Evolutionary conservation across 2,888 invertebrate genomes (phyloP).

Genomic region (Aspidiotus rigidus): DNA sequence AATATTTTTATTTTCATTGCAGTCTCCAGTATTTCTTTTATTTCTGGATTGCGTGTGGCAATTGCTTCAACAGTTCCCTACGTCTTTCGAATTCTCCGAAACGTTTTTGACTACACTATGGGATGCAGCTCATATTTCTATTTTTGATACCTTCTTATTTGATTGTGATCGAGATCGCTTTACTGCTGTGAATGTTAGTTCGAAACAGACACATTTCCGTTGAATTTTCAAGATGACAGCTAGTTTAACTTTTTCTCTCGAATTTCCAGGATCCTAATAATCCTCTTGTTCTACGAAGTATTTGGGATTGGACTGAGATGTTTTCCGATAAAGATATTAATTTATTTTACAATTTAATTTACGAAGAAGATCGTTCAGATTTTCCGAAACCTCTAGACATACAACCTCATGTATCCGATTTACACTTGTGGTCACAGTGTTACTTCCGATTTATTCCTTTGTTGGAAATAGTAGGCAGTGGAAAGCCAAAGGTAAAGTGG

Average conservation of each 20-base stretch:
- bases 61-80: constrained; percentile 74
- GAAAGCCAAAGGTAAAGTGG: constrained; percentile 39
- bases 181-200: constrained; percentile 54
- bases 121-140: constrained; percentile 78
- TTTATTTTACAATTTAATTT: constrained; percentile 78
- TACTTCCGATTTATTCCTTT: constrained; percentile 82
- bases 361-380: constrained; percentile 41
- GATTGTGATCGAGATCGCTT: constrained; percentile 70
- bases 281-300: constrained; percentile 58
- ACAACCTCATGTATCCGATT: constrained; percentile 49
- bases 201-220: neutral
- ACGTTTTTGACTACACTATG: constrained; percentile 84
- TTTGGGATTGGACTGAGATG: constrained; percentile 88
- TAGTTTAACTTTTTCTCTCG: neutral
- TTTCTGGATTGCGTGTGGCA: constrained; percentile 94
- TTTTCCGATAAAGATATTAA: constrained; percentile 70
- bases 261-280: constrained; percentile 44
- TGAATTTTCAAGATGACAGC: neutral
- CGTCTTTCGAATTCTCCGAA: constrained; percentile 83
- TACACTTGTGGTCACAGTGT: constrained; percentile 78
- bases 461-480: constrained; percentile 53
- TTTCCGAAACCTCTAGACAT: constrained; percentile 34
- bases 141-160: constrained; percentile 89
- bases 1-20: constrained; percentile 42
- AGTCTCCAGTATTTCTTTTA: constrained; percentile 78